These are phyloP conservation scores for Rhynchotus rufescens DNA, from an alignment of 2,797 vertebrate genomes.

Conservation along the genomic window DNA sequence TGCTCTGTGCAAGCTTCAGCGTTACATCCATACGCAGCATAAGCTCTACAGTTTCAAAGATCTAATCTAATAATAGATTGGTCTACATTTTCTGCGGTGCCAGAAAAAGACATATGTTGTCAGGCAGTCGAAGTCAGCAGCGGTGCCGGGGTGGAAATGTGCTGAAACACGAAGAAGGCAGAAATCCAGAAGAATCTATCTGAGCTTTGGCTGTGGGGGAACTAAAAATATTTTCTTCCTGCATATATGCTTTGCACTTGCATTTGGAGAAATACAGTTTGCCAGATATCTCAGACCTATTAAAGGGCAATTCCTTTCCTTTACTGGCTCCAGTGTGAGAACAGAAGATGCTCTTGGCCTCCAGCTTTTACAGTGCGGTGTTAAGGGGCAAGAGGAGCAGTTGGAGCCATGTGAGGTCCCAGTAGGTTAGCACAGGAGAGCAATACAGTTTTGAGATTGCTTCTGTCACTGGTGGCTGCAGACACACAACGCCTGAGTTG, in stretches of 20 bases:
- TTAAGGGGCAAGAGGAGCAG: neutral
- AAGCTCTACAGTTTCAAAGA: slow-evolving; percentile 17
- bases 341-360: neutral
- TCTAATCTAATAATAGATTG: slow-evolving; percentile 70
- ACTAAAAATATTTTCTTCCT: slow-evolving; percentile 14
- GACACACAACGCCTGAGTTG: neutral
- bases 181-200: slow-evolving; percentile 58
- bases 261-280: neutral
- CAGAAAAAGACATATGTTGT: slow-evolving; percentile 75
- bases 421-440: neutral
- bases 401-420: neutral
- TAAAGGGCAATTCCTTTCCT: neutral
- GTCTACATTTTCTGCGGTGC: slow-evolving; percentile 63
- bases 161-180: slow-evolving; percentile 49
- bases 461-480: neutral
- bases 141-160: slow-evolving; percentile 60
- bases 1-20: neutral
- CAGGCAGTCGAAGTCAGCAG: slow-evolving; percentile 57
- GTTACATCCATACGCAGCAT: neutral
- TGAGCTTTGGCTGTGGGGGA: neutral
- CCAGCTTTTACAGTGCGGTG: neutral
- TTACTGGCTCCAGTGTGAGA: neutral
- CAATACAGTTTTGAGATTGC: neutral
- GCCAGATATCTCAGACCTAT: neutral
- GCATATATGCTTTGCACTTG: neutral